These are phyloP conservation scores for Lepus europaeus DNA, from an alignment of 2,113 vertebrate species.

Conservation along the genomic window DNA sequence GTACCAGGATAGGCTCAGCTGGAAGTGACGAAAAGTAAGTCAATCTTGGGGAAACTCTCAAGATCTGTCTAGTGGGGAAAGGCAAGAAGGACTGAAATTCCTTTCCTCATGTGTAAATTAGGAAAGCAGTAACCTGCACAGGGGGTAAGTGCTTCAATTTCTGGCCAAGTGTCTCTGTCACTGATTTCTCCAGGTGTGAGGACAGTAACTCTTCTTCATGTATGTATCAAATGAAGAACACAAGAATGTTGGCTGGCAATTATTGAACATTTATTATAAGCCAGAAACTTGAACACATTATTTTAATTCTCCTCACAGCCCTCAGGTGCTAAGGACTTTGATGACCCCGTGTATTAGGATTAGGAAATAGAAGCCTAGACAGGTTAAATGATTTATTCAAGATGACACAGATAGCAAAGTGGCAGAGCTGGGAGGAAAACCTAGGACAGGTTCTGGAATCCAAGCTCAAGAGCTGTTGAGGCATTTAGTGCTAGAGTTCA, in stretches of 20 bases:
- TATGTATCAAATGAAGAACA: constrained; percentile 15
- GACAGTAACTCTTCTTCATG: neutral
- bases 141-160: neutral
- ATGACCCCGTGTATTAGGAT: constrained; percentile 26
- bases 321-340: neutral
- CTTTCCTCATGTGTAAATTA: neutral
- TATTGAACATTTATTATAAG: constrained; percentile 23
- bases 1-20: constrained; percentile 68
- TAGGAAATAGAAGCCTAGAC: neutral
- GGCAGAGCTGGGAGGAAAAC: neutral
- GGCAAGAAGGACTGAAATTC: neutral
- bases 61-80: neutral
- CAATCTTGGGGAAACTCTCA: constrained; percentile 66
- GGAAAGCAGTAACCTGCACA: neutral
- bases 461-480: neutral
- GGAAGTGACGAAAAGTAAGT: constrained; percentile 68
- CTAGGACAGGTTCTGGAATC: neutral
- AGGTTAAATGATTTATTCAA: constrained; percentile 26
- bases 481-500: neutral
- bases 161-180: neutral
- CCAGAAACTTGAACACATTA: neutral
- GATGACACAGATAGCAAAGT: neutral
- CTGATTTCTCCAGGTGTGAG: neutral
- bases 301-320: constrained; percentile 21
- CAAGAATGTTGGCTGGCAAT: neutral